phyloP scores from a whole-genome alignment of 2,797 vertebrate genomes.

The Meriones psammophilus region DNA sequence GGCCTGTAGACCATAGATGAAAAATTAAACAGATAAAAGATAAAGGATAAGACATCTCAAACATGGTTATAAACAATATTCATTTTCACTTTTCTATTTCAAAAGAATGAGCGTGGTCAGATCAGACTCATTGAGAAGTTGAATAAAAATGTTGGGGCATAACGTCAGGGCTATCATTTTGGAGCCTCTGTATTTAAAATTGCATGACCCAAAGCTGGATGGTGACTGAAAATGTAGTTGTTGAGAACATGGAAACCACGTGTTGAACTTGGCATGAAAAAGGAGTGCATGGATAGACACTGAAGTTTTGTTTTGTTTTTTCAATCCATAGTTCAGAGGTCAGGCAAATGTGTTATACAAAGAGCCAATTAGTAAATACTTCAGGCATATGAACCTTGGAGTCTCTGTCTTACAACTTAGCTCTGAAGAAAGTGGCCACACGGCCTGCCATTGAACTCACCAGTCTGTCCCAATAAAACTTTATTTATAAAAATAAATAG shows the following conservation, averaged over 20 bases:
- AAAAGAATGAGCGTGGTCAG: background rate
- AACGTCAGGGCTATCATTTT: background rate
- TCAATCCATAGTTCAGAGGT: background rate
- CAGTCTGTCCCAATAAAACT: conserved; percentile 55
- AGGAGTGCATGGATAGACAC: background rate
- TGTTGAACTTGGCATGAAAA: background rate
- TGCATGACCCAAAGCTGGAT: background rate
- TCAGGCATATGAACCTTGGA: background rate
- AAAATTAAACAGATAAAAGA: background rate
- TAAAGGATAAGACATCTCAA: background rate
- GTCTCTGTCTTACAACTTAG: background rate
- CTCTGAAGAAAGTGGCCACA: conserved; percentile 24
- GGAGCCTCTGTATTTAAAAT: background rate
- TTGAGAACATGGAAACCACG: background rate
- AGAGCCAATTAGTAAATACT: background rate
- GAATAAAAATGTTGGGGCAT: background rate
- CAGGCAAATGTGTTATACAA: background rate
- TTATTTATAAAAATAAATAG: conserved; percentile 60
- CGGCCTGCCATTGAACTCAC: background rate
- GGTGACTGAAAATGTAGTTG: background rate
- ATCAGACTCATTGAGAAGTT: background rate
- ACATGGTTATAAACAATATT: background rate
- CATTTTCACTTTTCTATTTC: background rate
- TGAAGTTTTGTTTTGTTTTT: too few relatives aligned
- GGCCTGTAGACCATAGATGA: background rate